Evolutionary conservation across 2,888 invertebrate genomes (phyloP), one percentile per base, ranked within the genome.

Genomic region (Trachelus troglodyta): DNA sequence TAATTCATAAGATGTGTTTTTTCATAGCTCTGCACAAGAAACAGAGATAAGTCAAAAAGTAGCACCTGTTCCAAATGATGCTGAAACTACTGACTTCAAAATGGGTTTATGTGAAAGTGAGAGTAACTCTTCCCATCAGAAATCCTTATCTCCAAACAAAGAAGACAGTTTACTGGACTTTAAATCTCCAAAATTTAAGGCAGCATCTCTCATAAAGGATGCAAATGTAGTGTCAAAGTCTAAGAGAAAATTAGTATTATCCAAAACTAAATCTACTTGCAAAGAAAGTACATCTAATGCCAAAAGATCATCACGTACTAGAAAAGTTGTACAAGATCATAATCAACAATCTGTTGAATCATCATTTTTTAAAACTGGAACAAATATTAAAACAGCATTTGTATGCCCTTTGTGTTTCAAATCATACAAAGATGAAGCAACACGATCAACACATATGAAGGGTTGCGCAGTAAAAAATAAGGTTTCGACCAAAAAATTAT

Each of bases 351-450:
- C 83, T 1, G 87, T 90, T 76, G 87, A 88, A 79, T 90, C 90
- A 3, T 87, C 88, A 4, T 89, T 90, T 81, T 89, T 89, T 74
- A 89, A 89, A 80, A 75, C 84, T 11, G 35, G 69, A 37, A 75
- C 37, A 56, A 76, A 85, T 75, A n/a, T 76, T 0, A 84, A 86
- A 78, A 82, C 83, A 31, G 87, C 85, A 34, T 82, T 88, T 77
- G 81, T 89, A 3, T 92, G 92, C 79, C 92, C 92, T 0, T 79
- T 92, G 69, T 92, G 92, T 80, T 89, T 91, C 77, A 91, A 89
- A 85, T 81, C 79, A 33, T 88, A 87, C 37, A 88, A 88, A 79
- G 88, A 88, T 79, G 79, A 82, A 31, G 74, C 71, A 23, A 77
- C 80, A 30, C 87, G 86, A 71, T 79, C 76, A 4, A 76, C 82